phyloP scores from a whole-genome alignment of 2,113 vertebrate genomes.

The Recurvirostra avosetta region DNA sequence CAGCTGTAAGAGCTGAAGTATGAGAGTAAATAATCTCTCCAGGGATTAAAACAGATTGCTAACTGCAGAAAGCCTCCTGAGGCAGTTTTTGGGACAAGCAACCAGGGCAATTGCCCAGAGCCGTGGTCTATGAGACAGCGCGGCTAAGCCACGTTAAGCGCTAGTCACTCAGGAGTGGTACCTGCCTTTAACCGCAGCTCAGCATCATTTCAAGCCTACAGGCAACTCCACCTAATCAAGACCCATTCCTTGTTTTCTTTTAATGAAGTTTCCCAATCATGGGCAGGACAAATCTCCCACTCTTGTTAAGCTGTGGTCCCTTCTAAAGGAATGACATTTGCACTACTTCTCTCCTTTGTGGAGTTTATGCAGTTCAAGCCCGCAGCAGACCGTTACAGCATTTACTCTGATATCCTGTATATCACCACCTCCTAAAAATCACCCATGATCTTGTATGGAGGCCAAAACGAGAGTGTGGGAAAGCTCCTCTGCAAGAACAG shows the following conservation, averaged over 20 bases:
- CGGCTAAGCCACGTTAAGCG: neutral
- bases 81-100: neutral
- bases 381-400: neutral
- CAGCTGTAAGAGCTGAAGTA: neutral
- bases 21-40: constrained; percentile 17
- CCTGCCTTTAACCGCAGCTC: neutral
- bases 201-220: neutral
- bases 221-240: neutral
- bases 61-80: neutral
- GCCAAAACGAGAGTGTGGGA: neutral
- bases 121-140: fast-evolving
- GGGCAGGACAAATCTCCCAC: neutral
- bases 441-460: neutral
- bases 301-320: neutral
- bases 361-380: neutral
- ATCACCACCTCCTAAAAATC: neutral
- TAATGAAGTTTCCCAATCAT: neutral
- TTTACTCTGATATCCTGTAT: neutral
- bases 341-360: neutral
- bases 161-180: neutral
- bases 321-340: neutral
- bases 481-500: neutral
- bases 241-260: neutral
- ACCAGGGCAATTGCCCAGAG: neutral
- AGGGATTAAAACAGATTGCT: constrained; percentile 36